These are phyloP conservation scores for Carabus problematicus DNA, from an alignment of 2,888 invertebrate species.

Conservation along the genomic window DNA sequence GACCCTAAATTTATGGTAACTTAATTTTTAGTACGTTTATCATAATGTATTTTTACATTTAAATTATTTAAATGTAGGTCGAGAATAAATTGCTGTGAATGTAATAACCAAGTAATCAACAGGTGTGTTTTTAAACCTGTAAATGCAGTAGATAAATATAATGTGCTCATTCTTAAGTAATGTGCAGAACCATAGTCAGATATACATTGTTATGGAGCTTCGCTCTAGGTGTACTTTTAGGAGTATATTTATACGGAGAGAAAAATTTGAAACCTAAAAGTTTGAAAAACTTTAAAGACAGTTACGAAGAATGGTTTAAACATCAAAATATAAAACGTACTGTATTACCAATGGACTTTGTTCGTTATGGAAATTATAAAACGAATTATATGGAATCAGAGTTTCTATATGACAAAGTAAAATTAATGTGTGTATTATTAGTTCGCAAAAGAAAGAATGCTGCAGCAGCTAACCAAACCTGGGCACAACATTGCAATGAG, in stretches of 20 bases:
- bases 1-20: too few species aligned
- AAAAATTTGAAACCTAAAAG: slow-evolving; percentile 11
- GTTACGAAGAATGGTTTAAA: slow-evolving; percentile 44
- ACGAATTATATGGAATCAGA: slow-evolving; percentile 46
- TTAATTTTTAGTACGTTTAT: too few species aligned
- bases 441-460: slow-evolving; percentile 48
- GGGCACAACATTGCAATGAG: slow-evolving; percentile 56
- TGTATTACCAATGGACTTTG: slow-evolving; percentile 38
- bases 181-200: slow-evolving; percentile 30
- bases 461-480: slow-evolving; percentile 51
- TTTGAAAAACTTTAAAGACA: slow-evolving; percentile 14
- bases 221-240: slow-evolving; percentile 29
- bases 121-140: too few species aligned
- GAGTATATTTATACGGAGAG: slow-evolving; percentile 24
- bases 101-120: too few species aligned
- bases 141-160: too few species aligned
- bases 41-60: too few species aligned
- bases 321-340: slow-evolving; percentile 35
- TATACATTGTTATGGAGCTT: slow-evolving; percentile 36
- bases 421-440: slow-evolving; percentile 49
- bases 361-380: slow-evolving; percentile 44
- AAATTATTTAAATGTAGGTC: too few species aligned
- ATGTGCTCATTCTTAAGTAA: not conserved
- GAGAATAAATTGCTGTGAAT: too few species aligned
- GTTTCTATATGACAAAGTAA: slow-evolving; percentile 48